These are phyloP conservation scores for Crenuchus spilurus DNA, from an alignment of 2,797 vertebrate species.

Conservation along the genomic window DNA sequence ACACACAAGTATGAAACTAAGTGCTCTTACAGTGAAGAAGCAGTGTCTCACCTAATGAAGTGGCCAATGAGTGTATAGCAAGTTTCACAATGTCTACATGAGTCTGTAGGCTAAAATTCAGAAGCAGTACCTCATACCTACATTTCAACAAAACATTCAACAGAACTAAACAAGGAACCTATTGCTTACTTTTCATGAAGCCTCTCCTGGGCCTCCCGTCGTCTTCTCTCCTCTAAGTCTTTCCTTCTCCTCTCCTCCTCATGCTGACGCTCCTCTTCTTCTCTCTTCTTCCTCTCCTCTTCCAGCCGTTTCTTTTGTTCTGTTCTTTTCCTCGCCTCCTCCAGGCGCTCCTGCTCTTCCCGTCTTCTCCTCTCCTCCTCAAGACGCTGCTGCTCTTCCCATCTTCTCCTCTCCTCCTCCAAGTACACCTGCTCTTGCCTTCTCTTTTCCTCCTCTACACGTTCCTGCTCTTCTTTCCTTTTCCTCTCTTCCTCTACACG, in stretches of 20 bases:
- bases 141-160: not conserved
- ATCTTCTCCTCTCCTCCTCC: conserved; percentile 52
- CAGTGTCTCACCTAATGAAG: not conserved
- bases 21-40: not conserved
- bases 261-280: conserved; percentile 58
- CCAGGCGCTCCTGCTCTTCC: conserved; percentile 58
- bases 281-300: conserved; percentile 53
- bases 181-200: conserved; percentile 46
- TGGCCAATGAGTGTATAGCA: too few relatives aligned
- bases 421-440: conserved; percentile 26
- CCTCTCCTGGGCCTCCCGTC: conserved; percentile 32
- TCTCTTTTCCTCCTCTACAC: conserved; percentile 46
- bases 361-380: conserved; percentile 58
- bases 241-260: conserved; percentile 58
- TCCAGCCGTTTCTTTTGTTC: conserved; percentile 44
- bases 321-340: conserved; percentile 54
- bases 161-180: not conserved
- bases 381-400: conserved; percentile 41
- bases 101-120: too few relatives aligned
- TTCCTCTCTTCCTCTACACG: conserved; percentile 53
- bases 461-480: not conserved
- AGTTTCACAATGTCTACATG: too few relatives aligned
- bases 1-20: not conserved
- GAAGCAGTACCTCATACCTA: not conserved
- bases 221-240: conserved; percentile 32